Evolutionary conservation across 2,797 vertebrate genomes (phyloP).

Genomic region (Jordanella pulchra): DNA sequence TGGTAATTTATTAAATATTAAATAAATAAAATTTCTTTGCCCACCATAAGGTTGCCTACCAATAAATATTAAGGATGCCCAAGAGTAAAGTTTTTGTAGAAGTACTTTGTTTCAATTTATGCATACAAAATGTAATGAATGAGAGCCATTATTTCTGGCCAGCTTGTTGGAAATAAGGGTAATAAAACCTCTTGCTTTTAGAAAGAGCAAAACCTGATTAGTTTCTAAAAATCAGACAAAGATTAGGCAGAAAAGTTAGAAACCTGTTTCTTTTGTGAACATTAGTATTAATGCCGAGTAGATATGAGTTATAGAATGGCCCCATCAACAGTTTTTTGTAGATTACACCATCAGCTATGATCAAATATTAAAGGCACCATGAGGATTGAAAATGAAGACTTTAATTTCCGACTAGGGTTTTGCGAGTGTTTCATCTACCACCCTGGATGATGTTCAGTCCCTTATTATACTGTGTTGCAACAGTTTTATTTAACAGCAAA

Average conservation of each 20-base stretch:
- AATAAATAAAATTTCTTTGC: neutral
- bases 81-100: neutral
- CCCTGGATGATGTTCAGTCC: neutral
- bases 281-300: constrained; percentile 43
- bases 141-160: constrained; percentile 14
- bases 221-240: constrained; percentile 13
- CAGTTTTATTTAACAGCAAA: neutral
- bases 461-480: neutral
- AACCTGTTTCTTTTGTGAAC: constrained; percentile 1
- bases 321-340: constrained; percentile 48
- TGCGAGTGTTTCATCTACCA: constrained; percentile 9
- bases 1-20: neutral
- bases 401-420: constrained; percentile 20
- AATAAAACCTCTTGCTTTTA: constrained; percentile 13
- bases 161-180: constrained; percentile 27
- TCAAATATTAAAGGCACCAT: constrained; percentile 56
- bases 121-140: constrained; percentile 31
- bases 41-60: neutral
- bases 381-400: constrained; percentile 17
- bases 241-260: constrained; percentile 7
- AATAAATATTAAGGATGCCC: neutral
- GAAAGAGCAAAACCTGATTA: constrained; percentile 14
- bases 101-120: neutral
- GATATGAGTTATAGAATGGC: constrained; percentile 32
- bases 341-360: constrained; percentile 60